Conservation (phyloP, 2,888 invertebrate genomes). For the Actias luna region DNA sequence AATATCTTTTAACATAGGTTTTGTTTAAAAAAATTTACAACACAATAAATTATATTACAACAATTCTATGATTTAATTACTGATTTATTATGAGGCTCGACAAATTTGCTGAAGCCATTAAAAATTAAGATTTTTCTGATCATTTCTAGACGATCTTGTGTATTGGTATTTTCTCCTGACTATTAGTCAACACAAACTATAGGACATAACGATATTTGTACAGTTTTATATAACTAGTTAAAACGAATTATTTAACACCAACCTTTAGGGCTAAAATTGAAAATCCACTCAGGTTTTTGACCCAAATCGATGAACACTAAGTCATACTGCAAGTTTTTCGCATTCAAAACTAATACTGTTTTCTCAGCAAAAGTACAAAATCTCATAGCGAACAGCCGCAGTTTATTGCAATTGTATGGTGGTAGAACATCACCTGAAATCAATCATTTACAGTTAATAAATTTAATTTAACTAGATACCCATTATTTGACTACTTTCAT, state of each 20-base stretch:
- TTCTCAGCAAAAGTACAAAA: constrained; percentile 93
- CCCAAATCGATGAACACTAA: constrained; percentile 87
- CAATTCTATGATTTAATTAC: too few species aligned
- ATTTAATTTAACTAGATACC: neutral
- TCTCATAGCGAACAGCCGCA: constrained; percentile 90
- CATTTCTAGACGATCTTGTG: too few species aligned
- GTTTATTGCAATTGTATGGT: constrained; percentile 80
- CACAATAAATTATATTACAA: too few species aligned
- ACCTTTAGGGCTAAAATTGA: constrained; percentile 70
- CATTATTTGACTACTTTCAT: too few species aligned
- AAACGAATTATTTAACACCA: constrained; percentile 18
- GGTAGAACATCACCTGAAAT: constrained; percentile 85
- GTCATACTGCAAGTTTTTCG: constrained; percentile 90
- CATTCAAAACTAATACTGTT: constrained; percentile 87
- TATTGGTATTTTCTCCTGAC: too few species aligned
- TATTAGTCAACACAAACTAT: too few species aligned
- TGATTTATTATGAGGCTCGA: too few species aligned
- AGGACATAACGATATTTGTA: too few species aligned
- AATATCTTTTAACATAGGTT: too few species aligned
- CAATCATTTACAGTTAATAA: constrained; percentile 9
- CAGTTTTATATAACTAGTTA: neutral
- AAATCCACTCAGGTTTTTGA: constrained; percentile 91
- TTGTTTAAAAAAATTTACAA: too few species aligned
- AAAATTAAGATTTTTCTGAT: too few species aligned
- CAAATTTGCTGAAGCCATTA: too few species aligned